A percentile compares a stretch with the other conserved stretches of the same genome.
Evolutionary conservation across 2,113 vertebrate genomes (phyloP).

Genomic region (Stegostoma tigrinum): DNA sequence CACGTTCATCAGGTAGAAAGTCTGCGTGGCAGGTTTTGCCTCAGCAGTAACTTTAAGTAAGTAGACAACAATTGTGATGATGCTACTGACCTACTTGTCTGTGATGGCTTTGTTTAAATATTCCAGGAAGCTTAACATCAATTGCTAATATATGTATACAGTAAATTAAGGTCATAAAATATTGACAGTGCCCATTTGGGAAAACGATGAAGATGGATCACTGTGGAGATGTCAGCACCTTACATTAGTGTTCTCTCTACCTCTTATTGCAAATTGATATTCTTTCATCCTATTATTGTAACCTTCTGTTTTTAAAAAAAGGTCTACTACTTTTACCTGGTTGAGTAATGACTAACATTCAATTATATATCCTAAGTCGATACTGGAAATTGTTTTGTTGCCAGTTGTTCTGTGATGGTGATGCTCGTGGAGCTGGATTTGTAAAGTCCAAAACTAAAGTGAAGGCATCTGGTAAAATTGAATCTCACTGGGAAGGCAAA

Average conservation of each 20-base stretch:
- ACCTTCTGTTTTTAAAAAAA: background rate
- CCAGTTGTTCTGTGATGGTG: conserved; percentile 29
- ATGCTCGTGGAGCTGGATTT: conserved; percentile 44
- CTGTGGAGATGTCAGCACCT: background rate
- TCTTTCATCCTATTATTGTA: conserved; percentile 11
- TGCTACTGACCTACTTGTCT: conserved; percentile 15
- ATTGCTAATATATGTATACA: background rate
- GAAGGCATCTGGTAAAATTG: conserved; percentile 48
- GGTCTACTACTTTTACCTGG: conserved; percentile 8
- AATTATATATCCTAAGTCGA: background rate
- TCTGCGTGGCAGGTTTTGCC: background rate
- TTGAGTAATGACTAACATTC: conserved; percentile 30
- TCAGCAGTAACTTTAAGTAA: conserved; percentile 11
- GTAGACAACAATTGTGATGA: conserved; percentile 15
- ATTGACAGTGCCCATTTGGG: conserved; percentile 15
- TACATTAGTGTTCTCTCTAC: conserved; percentile 32
- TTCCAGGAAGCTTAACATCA: conserved; percentile 33
- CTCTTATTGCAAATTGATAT: background rate
- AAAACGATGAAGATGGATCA: conserved; percentile 10
- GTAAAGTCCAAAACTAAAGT: conserved; percentile 47
- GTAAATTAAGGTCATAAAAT: background rate
- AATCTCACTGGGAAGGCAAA: conserved; percentile 50
- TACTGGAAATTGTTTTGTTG: conserved; percentile 30
- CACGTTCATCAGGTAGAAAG: conserved; percentile 6
- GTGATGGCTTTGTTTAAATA: background rate